These are phyloP conservation scores for Homarus americanus DNA, from an alignment of 1,140 invertebrate genomes.

Conservation along the genomic window DNA sequence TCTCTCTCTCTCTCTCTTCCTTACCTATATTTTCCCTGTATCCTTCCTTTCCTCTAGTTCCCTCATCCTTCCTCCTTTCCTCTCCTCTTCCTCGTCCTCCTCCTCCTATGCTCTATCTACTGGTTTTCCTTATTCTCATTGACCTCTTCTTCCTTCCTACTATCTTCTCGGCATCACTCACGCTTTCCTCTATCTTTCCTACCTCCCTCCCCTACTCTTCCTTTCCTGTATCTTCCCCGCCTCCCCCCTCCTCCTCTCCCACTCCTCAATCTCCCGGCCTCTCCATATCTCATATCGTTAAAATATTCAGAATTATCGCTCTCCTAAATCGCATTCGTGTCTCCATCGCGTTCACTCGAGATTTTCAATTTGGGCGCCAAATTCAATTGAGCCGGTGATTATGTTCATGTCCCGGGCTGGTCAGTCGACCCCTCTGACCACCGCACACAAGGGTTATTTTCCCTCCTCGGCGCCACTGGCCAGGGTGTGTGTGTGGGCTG, in stretches of 20 bases:
- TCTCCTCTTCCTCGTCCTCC: not conserved
- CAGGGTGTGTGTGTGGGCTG: not conserved
- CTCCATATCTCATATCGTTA: slow-evolving; percentile 67
- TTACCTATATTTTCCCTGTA: slow-evolving; percentile 35
- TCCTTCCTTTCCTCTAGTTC: not conserved
- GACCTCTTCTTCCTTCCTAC: not conserved
- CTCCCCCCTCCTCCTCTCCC: not conserved
- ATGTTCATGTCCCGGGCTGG: slow-evolving; percentile 68
- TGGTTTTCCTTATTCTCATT: not conserved
- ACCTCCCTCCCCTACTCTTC: not conserved
- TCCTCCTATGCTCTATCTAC: too few species aligned
- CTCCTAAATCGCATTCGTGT: slow-evolving; percentile 69
- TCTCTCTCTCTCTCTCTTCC: slow-evolving; percentile 3
- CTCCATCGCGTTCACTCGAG: slow-evolving; percentile 71
- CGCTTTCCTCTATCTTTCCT: not conserved
- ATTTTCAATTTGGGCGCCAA: slow-evolving; percentile 73
- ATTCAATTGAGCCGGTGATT: slow-evolving; percentile 72
- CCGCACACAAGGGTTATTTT: slow-evolving; percentile 32
- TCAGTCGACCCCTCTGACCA: slow-evolving; percentile 48
- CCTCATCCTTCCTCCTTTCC: not conserved
- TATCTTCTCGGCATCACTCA: not conserved
- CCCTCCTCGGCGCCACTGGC: not conserved
- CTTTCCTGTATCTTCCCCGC: too few species aligned
- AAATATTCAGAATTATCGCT: slow-evolving; percentile 65
- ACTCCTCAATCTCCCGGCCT: slow-evolving; percentile 44